Percentiles rank a stretch among this genome's conserved stretches.
These are phyloP conservation scores for rabbit (Oryctolagus cuniculus) DNA, from an alignment of 2,113 vertebrate species.

Conservation along the genomic window mOryCun1.1 NC_091438.1:134091501-134092000, in stretches of 20 bases:
- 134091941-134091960: no score
- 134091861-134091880: no score
- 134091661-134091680: background rate
- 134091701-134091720: background rate
- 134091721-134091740: background rate
- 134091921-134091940: no score
- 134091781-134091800: background rate
- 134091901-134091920: no score
- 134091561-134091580: rapidly evolving
- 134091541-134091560: background rate
- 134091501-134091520: background rate
- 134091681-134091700: background rate
- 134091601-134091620: background rate
- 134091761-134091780: background rate
- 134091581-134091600: background rate
- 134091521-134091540: background rate
- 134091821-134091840: no score
- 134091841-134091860: no score
- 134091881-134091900: no score
- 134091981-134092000: no score
- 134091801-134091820: no score
- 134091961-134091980: no score
- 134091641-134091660: background rate
- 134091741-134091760: background rate
- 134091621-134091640: background rate